Conservation (phyloP, 2,888 invertebrate species). For the Plusia festucae region DNA sequence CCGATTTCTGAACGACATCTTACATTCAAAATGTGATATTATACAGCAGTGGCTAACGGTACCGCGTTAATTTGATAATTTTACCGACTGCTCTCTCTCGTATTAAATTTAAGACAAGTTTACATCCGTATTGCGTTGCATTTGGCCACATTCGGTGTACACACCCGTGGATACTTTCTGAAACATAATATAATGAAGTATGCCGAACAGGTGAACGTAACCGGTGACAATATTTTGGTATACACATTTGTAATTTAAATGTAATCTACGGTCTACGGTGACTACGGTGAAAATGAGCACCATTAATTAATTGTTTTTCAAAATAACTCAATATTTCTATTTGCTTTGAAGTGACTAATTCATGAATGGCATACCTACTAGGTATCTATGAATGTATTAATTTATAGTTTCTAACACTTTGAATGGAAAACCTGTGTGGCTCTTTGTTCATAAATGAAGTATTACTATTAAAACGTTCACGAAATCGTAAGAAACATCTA, state of each 20-base stretch:
- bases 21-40: conserved; percentile 54
- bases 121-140: conserved; percentile 53
- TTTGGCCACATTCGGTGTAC: conserved; percentile 28
- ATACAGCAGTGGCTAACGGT: conserved; percentile 59
- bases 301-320: not conserved
- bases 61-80: conserved; percentile 69
- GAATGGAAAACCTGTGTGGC: not conserved
- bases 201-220: conserved; percentile 37
- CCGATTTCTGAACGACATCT: conserved; percentile 58
- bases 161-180: conserved; percentile 45
- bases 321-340: too few relatives aligned
- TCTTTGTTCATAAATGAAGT: too few relatives aligned
- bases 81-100: conserved; percentile 64
- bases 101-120: conserved; percentile 52
- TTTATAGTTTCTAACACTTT: not conserved
- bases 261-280: conserved; percentile 10
- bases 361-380: too few relatives aligned
- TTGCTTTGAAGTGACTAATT: too few relatives aligned
- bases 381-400: too few relatives aligned
- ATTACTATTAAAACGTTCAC: not conserved
- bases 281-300: not conserved
- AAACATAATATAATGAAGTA: conserved; percentile 37
- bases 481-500: not conserved
- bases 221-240: conserved; percentile 33
- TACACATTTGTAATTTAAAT: conserved; percentile 37